phyloP scores from a whole-genome alignment of 2,888 invertebrate genomes.

The Dasypolia templi region DNA sequence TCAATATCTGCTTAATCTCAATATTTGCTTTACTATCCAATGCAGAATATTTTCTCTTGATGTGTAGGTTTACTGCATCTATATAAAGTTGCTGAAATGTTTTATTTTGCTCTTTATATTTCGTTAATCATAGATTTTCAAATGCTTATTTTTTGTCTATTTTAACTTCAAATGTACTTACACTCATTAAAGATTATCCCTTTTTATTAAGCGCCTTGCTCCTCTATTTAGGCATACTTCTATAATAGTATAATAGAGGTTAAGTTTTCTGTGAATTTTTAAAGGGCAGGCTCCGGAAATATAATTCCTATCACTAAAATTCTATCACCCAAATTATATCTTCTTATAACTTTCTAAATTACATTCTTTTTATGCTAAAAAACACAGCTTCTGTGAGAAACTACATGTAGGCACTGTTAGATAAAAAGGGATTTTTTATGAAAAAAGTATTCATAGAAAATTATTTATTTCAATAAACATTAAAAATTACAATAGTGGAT shows the following conservation, averaged over 20 bases:
- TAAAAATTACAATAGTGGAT: slow-evolving; percentile 18
- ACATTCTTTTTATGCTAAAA: background rate
- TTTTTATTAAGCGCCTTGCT: too few species aligned
- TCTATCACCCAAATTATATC: background rate
- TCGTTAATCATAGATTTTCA: background rate
- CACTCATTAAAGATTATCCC: background rate
- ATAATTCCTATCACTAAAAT: background rate
- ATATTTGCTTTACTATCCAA: slow-evolving; percentile 33
- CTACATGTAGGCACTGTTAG: background rate
- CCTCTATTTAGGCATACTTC: background rate
- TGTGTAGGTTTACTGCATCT: slow-evolving; percentile 1
- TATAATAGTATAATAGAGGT: background rate
- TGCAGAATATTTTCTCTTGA: background rate
- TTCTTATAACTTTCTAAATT: background rate
- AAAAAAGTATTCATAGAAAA: slow-evolving; percentile 12
- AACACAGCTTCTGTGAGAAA: background rate
- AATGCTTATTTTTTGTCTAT: background rate
- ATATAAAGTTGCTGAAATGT: background rate
- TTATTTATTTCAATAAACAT: slow-evolving; percentile 17
- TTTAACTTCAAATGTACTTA: background rate
- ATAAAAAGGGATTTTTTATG: background rate
- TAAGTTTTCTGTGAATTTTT: background rate
- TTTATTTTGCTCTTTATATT: background rate
- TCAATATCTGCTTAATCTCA: slow-evolving; percentile 41
- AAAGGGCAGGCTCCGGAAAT: background rate